Evolutionary conservation across 1,140 invertebrate genomes (phyloP), one percentile per base, ranked within the genome.

Genomic region (Brachionus calyciflorus): DNA sequence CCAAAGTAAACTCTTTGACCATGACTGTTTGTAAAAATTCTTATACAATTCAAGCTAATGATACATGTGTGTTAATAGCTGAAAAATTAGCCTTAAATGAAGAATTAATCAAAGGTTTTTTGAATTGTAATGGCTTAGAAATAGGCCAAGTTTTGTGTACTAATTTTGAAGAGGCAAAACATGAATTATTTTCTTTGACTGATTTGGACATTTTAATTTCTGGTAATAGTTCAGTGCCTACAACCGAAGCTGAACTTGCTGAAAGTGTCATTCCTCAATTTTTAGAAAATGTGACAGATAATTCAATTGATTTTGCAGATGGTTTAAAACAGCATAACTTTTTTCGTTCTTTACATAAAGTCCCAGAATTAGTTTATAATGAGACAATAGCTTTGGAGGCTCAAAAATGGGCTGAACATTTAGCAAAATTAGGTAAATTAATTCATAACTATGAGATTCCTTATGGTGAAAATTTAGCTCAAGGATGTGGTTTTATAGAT

Each of bases 351-450:
- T 19, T 60, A 9, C 55, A 60, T 37, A 33, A 60, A 60, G 55
- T 37, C 17, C 10, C 30, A n/a, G 30, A 60, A 10, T 9, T 60
- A 6, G 33, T 4, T 1, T 60, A 60, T 28, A 60, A 60, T 37
- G 28, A 60, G 55, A 60, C 55, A n/a, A 60, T 60, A 33, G 55
- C 24, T 60, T 2, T 2, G 9, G 14, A 33, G 80, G 91, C 91
- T 30, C 91, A 93, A 84, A 89, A 90, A 21, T 92, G 91, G 91
- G 91, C 91, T 1, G 92, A 92, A 82, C 89, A 92, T 80, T 84
- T 93, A 68, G 91, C 91, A 7, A 90, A 91, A 79, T 91, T 88
- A 0, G 90, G 91, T 81, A 88, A 88, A 75, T 91, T 92, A 82
- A 90, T 91, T 82, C 87, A 91, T 79, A 84, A 84, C 68, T 90